Base-by-base conservation (phyloP, 2,797 vertebrate genomes). In the Pipistrellus pipistrellus region DNA sequence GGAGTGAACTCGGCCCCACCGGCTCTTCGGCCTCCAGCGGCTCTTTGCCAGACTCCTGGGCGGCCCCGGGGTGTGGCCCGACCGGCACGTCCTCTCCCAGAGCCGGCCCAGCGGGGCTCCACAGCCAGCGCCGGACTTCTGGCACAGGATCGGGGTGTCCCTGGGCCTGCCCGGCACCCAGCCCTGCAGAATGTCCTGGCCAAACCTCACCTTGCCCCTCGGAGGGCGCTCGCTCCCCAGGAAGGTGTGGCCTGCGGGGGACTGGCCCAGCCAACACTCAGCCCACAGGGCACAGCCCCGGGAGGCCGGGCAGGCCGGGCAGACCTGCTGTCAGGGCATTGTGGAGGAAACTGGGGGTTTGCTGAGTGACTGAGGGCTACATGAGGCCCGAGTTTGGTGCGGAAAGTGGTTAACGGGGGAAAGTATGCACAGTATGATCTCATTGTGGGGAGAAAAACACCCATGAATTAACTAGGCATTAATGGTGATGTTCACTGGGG, bases 31-130 rank as follows among this genome's bases (percentile, higher is more conserved):
- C 46, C 35, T 57, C 57, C 13, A 2, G 13, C 41, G 30, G 1
- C 8, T 35, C 62, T n/a, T 76, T 81, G 90, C 77, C 84, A 51
- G 35, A 72, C 64, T 85, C 21, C 35, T 53, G 86, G 92, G 94
- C 46, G 90, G 55, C 51, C 73, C 44, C 41, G 1, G 32, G 38
- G 6, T 41, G 38, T 4, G 8, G 93, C 66, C 66, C 57, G 32
- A 14, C n/a, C 17, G 8, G 0, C 4, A 6, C 4, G 71, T 78
- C 51, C 85, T 88, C 85, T 71, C 46, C n/a, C 78, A 38, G 51
- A 53, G 44, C 85, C 2, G 1, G 82, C 64, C 77, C 20, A 23
- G 80, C 2, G 25, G 25, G 1, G 12, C 71, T 53, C 57, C 78
- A 53, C 21, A 4, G 82, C 51, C 81, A 15, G 75, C 2, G 23